Evolutionary conservation across 2,888 invertebrate genomes (phyloP).

Genomic region (Zygothrica quintamaculata): DNA sequence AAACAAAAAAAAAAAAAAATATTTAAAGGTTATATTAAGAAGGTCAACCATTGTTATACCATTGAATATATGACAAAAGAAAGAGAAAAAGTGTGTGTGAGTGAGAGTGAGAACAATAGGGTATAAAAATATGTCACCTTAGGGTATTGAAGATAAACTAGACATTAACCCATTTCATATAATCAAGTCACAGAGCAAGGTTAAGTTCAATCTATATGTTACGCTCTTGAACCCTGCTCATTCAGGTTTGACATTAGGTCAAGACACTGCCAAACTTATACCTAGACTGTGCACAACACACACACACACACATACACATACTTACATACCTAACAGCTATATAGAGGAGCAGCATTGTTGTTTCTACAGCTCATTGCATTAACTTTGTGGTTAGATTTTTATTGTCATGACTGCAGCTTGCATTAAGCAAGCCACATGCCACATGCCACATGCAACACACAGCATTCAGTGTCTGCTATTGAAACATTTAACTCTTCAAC

Average conservation of each 20-base stretch:
- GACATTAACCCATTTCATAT: conserved; percentile 28
- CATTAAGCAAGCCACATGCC: too few relatives aligned
- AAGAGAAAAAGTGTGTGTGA: too few relatives aligned
- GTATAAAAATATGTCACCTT: conserved; percentile 15
- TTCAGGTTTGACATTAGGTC: conserved; percentile 2
- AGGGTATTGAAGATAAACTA: conserved; percentile 26
- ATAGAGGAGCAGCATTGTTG: too few relatives aligned
- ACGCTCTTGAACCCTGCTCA: conserved; percentile 31
- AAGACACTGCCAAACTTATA: neutral
- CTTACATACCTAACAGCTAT: neutral
- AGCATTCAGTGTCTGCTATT: too few relatives aligned
- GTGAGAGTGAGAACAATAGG: too few relatives aligned
- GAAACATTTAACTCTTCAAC: too few relatives aligned
- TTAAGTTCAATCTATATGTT: neutral
- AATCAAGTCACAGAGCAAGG: neutral
- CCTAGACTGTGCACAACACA: conserved; percentile 6
- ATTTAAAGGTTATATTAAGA: too few relatives aligned
- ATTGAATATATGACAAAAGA: too few relatives aligned
- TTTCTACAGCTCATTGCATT: too few relatives aligned
- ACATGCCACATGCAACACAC: too few relatives aligned
- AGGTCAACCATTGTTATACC: too few relatives aligned
- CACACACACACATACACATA: neutral
- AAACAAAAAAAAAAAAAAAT: too few relatives aligned
- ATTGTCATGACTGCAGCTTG: neutral
- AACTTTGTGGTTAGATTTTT: neutral